A percentile compares a stretch with the other conserved stretches of the same genome.
Evolutionary conservation across 2,113 vertebrate genomes (phyloP).

Genomic region (Nothoprocta perdicaria): DNA sequence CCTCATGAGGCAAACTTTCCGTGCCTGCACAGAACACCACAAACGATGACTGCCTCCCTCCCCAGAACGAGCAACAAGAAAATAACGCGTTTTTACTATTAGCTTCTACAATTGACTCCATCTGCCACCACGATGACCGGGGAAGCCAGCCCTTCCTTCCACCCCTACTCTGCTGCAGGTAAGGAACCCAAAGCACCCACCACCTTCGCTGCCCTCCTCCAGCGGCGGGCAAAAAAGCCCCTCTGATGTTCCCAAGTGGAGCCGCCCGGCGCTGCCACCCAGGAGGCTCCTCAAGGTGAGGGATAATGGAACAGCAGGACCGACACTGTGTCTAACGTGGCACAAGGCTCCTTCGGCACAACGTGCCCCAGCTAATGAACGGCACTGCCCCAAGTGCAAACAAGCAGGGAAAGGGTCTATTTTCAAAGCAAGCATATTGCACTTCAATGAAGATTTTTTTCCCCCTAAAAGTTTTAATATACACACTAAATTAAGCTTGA

Average conservation of each 20-base stretch:
- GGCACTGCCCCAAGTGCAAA: slow-evolving; percentile 65
- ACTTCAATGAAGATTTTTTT: slow-evolving; percentile 71
- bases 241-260: not conserved
- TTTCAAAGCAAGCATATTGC: slow-evolving; percentile 70
- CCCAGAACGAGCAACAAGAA: not conserved
- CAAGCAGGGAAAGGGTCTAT: slow-evolving; percentile 57
- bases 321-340: slow-evolving; percentile 55
- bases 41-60: not conserved
- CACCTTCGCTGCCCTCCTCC: rapidly evolving
- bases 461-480: slow-evolving; percentile 82
- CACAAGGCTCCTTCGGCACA: slow-evolving; percentile 52
- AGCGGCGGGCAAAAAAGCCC: not conserved
- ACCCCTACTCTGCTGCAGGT: rapidly evolving
- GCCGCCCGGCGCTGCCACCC: not conserved
- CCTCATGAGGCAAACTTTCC: not conserved
- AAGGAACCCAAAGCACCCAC: rapidly evolving
- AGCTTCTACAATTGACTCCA: not conserved
- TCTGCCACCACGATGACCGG: rapidly evolving
- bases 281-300: slow-evolving; percentile 57
- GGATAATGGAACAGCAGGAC: slow-evolving; percentile 61
- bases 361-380: slow-evolving; percentile 58
- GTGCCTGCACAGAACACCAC: not conserved
- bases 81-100: not conserved
- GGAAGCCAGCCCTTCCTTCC: not conserved
- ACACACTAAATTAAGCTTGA: slow-evolving; percentile 86